A percentile compares a stretch with the other conserved stretches of the same genome.
phyloP scores from a whole-genome alignment of 2,113 vertebrate genomes.

The Speoplatyrhinus poulsoni region DNA sequence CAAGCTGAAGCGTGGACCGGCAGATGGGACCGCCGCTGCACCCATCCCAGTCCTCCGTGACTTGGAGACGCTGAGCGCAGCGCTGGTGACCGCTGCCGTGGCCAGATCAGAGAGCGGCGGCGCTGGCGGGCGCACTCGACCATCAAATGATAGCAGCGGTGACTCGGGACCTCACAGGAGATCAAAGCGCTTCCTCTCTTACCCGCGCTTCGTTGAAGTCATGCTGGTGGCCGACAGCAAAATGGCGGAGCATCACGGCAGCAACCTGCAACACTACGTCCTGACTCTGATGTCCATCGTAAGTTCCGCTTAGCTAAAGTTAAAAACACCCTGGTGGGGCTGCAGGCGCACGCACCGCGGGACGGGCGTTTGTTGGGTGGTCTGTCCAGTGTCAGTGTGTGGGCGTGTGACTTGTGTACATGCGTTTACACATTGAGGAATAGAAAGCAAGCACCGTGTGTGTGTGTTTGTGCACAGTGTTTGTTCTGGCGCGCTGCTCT shows the following conservation, averaged over 20 bases:
- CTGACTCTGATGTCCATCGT: conserved; percentile 98
- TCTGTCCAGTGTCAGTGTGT: background rate
- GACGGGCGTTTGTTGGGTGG: background rate
- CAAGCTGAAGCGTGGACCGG: conserved; percentile 64
- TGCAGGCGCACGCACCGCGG: conserved; percentile 3
- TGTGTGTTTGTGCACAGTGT: conserved; percentile 14
- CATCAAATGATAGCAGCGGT: conserved; percentile 70
- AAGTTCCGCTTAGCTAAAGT: conserved; percentile 72
- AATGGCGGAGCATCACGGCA: conserved; percentile 94
- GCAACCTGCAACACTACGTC: conserved; percentile 96
- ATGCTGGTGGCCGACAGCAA: conserved; percentile 97
- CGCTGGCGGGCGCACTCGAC: conserved; percentile 52
- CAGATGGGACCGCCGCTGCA: conserved; percentile 26
- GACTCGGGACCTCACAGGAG: conserved; percentile 83
- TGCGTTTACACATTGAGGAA: background rate
- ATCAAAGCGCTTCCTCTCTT: conserved; percentile 94
- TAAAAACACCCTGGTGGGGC: background rate
- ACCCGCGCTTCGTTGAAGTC: conserved; percentile 96
- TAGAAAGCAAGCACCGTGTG: background rate
- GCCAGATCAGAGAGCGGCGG: conserved; percentile 55
- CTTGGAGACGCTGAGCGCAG: conserved; percentile 74
- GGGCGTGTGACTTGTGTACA: background rate
- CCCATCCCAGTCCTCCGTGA: conserved; percentile 71
- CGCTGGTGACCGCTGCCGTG: conserved; percentile 65
- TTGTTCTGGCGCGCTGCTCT: conserved; percentile 22